A percentile compares a stretch with the other conserved stretches of the same genome.
Evolutionary conservation across 2,797 vertebrate species (phyloP).

Genomic region (Enteromius radiatus): DNA sequence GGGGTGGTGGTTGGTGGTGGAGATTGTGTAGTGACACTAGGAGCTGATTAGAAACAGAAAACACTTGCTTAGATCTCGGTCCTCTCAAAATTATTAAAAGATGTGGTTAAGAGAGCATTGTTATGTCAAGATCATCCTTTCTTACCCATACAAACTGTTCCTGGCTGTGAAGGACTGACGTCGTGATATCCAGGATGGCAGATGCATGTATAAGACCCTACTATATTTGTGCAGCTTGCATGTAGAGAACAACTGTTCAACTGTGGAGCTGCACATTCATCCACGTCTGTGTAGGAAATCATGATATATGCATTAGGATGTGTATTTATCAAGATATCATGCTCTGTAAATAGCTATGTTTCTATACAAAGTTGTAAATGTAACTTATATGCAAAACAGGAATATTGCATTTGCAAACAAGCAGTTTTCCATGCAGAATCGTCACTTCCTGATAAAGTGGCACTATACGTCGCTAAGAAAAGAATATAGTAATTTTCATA

Average conservation of each 20-base stretch:
- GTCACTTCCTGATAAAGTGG: too few relatives aligned
- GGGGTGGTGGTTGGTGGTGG: neutral
- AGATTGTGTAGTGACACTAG: neutral
- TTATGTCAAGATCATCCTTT: neutral
- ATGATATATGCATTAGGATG: neutral
- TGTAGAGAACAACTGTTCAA: constrained; percentile 69
- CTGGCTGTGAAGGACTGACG: constrained; percentile 61
- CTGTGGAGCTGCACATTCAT: constrained; percentile 70
- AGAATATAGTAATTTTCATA: too few relatives aligned
- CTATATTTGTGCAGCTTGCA: constrained; percentile 72
- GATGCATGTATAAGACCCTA: constrained; percentile 72
- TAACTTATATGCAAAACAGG: too few relatives aligned
- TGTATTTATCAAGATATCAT: neutral
- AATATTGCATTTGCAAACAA: too few relatives aligned
- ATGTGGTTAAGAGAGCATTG: neutral
- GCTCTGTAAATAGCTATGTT: too few relatives aligned
- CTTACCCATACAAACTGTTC: constrained; percentile 70
- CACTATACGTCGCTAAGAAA: too few relatives aligned
- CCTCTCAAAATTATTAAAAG: neutral
- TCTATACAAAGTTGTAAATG: too few relatives aligned
- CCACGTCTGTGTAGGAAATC: constrained; percentile 68
- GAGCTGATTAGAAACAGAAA: constrained; percentile 11
- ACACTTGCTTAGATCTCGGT: neutral
- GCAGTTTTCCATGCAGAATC: too few relatives aligned
- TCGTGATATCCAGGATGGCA: constrained; percentile 69